Base-by-base conservation (phyloP, 2,113 vertebrate genomes). In the Triplophysa rosa region DNA sequence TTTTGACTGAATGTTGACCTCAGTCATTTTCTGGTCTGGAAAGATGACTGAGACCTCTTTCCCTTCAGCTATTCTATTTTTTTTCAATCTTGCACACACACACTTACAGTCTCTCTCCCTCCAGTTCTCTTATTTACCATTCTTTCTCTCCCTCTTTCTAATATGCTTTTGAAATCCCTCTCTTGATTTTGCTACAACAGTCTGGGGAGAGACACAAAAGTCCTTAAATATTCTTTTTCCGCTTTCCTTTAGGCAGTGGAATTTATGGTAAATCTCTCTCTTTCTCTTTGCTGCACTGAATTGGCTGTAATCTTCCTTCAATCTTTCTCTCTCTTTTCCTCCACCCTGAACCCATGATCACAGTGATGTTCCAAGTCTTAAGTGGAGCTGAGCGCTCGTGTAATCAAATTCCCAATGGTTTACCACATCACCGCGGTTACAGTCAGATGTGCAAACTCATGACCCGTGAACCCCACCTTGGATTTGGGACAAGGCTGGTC, bases 331-430 rank as follows among this genome's bases (percentile, higher is more conserved):
- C 40, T 47, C n/a, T 54, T 59, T 63, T 75, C 45, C 59, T 21
- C 4, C 24, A 58, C 66, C 24, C 71, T 33, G 67, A 69, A 79
- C 67, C 74, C 66, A 76, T 84, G 82, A 80, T 81, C n/a, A 1
- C 11, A 12, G 26, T 23, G 33, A 64, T 64, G 69, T 59, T 86
- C 68, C 21, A 70, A 72, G 78, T 67, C 56, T 67, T 37, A 6
- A 56, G 8, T 78, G 59, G 76, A 76, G 72, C 72, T 80, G 85
- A 81, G 75, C 82, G 62, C 66, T 82, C 21, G 40, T 71, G 71
- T 87, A 86, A 88, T 89, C 58, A 26, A 87, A 89, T 84, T 79
- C 65, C 67, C 40, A 42, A 29, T 65, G 45, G 73, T 65, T 77
- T 77, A 77, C 73, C 62, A 77, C 61, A 77, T 33, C 61, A 33